Evolutionary conservation across 2,888 invertebrate genomes (phyloP), one percentile per base, ranked within the genome.

Genomic region (Tiliacea aurago): DNA sequence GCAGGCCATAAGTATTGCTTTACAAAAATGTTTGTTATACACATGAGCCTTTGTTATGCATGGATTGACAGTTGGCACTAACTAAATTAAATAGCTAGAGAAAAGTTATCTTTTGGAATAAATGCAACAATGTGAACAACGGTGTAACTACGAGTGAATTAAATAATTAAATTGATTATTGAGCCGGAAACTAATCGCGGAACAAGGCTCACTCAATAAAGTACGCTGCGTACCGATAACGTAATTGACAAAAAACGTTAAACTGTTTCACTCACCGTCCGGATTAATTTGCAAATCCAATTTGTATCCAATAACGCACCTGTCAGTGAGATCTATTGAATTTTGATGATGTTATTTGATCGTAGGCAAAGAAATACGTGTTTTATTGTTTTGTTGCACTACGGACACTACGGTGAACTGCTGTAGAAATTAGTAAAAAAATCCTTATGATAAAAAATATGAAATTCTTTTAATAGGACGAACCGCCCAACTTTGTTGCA

Each of bases 281-380:
- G 86, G 89, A 85, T 91, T 90, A 90, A 90, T 92, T 91, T 91
- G 88, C 88, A 91, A 91, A 91, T 88, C 85, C 91, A 91, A 91
- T 91, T 90, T 90, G 88, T 88, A 87, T 87, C 86, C 88, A 88
- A 90, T 88, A 89, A 85, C 86, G 83, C 85, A 86, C 81, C 88
- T 88, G 90, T 88, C 89, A 85, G 86, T 88, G 86, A 87, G 84
- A 90, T 90, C 88, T 90, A 90, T 90, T 90, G 89, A 88, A 89
- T 91, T 89, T 90, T 87, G 87, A 89, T 89, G 87, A 85, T 82
- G 84, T 84, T 87, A 87, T 90, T 89, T 87, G 70, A 87, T 84
- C 74, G 76, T 73, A 70, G 76, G 53, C 55, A 76, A 70, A 56
- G 64, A 59, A 80, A 72, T 73, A 70, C 49, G 59, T 73, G 51